A percentile compares a stretch with the other conserved stretches of the same genome.
Conservation (phyloP, 2,113 vertebrate genomes). For the Heteronetta atricapilla region DNA sequence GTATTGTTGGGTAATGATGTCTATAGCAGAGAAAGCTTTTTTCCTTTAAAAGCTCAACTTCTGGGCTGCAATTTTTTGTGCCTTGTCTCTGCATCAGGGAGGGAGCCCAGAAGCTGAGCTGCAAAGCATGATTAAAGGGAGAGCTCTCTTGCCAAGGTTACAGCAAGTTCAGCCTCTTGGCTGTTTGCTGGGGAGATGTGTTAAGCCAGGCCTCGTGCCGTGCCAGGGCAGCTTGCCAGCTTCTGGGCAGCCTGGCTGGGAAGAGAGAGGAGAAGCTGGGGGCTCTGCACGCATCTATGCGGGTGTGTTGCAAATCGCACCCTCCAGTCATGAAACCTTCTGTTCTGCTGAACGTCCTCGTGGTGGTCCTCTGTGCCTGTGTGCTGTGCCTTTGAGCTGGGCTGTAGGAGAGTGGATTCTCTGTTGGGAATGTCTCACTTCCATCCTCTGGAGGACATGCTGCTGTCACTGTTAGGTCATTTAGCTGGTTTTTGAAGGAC, state of each 20-base stretch:
- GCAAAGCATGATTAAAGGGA: background rate
- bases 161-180: background rate
- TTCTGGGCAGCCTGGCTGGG: background rate
- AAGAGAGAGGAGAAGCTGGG: background rate
- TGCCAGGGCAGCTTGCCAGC: background rate
- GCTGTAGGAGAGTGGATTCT: background rate
- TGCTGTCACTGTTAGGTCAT: background rate
- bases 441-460: background rate
- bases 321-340: background rate
- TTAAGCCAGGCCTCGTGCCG: background rate
- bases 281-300: background rate
- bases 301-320: background rate
- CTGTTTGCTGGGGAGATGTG: background rate
- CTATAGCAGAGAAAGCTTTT: slow-evolving; percentile 40
- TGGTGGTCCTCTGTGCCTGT: background rate
- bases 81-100: background rate
- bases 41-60: slow-evolving; percentile 56
- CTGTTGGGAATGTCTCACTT: background rate
- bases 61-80: background rate
- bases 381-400: background rate
- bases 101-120: background rate
- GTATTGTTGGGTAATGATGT: slow-evolving; percentile 53
- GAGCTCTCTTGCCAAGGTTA: background rate
- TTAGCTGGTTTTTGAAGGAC: background rate
- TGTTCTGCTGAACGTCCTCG: fast-evolving